Evolutionary conservation across 2,113 vertebrate species (phyloP).

Genomic region (Sinocyclocheilus maitianheensis): DNA sequence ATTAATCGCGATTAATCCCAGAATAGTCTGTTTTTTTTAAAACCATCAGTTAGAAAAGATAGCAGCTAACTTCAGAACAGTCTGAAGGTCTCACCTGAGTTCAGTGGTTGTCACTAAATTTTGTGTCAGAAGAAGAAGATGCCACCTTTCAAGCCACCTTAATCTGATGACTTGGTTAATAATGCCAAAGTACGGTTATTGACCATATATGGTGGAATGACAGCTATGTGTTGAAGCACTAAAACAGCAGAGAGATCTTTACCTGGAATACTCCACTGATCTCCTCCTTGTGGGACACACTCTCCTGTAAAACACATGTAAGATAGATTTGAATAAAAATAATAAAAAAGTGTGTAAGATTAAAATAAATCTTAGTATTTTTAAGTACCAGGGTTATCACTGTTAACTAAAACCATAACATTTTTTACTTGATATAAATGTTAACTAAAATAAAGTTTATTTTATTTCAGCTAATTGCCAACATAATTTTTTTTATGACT

Average conservation of each 20-base stretch:
- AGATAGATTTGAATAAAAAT: slow-evolving; percentile 43
- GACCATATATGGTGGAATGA: slow-evolving; percentile 44
- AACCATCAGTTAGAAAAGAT: too few relatives aligned
- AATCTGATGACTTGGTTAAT: not conserved
- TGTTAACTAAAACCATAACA: not conserved
- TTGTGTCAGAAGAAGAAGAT: too few relatives aligned
- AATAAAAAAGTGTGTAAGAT: slow-evolving; percentile 56
- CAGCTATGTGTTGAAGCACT: slow-evolving; percentile 16
- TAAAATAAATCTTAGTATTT: not conserved
- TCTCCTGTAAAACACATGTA: slow-evolving; percentile 72
- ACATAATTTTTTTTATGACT: too few relatives aligned
- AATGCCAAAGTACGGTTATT: slow-evolving; percentile 10
- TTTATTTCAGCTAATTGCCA: too few relatives aligned
- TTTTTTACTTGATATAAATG: too few relatives aligned
- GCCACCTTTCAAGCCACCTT: not conserved
- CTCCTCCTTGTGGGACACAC: slow-evolving; percentile 71
- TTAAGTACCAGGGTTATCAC: not conserved
- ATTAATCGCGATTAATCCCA: too few relatives aligned
- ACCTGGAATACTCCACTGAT: slow-evolving; percentile 64
- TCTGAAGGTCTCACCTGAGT: too few relatives aligned
- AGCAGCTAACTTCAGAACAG: too few relatives aligned
- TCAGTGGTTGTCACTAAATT: too few relatives aligned
- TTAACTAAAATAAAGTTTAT: too few relatives aligned
- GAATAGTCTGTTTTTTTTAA: too few relatives aligned
- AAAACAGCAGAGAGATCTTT: not conserved